Evolutionary conservation across 2,113 vertebrate species (phyloP).

Genomic region (Scalopus aquaticus): DNA sequence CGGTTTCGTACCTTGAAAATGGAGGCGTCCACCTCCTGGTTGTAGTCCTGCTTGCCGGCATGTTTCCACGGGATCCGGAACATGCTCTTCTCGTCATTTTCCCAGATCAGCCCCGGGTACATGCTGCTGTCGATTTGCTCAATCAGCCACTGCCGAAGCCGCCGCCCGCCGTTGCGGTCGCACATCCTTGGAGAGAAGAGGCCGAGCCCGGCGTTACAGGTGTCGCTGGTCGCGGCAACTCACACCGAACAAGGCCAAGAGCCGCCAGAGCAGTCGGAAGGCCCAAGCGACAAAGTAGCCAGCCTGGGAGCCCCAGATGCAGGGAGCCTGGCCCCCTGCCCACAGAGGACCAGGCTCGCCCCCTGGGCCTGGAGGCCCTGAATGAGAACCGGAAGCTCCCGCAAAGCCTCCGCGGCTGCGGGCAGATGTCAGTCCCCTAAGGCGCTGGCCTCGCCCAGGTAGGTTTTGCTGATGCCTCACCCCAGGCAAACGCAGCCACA

Average conservation of each 20-base stretch:
- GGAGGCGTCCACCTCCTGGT: conserved; percentile 97
- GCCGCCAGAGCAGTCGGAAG: neutral
- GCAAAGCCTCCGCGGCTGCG: rapidly evolving
- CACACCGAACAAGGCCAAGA: too few relatives aligned
- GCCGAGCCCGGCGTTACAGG: too few relatives aligned
- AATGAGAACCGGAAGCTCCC: too few relatives aligned
- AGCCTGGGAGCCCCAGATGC: neutral
- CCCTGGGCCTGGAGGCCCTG: neutral
- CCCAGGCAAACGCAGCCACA: too few relatives aligned
- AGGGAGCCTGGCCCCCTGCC: neutral
- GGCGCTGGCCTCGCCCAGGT: rapidly evolving
- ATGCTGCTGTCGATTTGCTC: conserved; percentile 95
- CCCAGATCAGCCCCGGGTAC: conserved; percentile 95
- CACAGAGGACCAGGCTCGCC: neutral
- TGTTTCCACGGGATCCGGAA: conserved; percentile 99
- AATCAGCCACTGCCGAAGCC: conserved; percentile 97
- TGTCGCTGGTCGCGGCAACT: too few relatives aligned
- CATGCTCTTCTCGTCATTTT: conserved; percentile 92
- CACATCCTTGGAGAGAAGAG: conserved; percentile 83
- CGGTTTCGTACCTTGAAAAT: conserved; percentile 93
- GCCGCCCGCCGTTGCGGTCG: conserved; percentile 89
- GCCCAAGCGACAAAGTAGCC: neutral
- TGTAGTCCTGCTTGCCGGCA: conserved; percentile 98
- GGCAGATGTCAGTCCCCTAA: neutral
- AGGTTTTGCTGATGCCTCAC: neutral